Evolutionary conservation across 2,113 vertebrate species (phyloP).

Genomic region (Daphoenositta chrysoptera): DNA sequence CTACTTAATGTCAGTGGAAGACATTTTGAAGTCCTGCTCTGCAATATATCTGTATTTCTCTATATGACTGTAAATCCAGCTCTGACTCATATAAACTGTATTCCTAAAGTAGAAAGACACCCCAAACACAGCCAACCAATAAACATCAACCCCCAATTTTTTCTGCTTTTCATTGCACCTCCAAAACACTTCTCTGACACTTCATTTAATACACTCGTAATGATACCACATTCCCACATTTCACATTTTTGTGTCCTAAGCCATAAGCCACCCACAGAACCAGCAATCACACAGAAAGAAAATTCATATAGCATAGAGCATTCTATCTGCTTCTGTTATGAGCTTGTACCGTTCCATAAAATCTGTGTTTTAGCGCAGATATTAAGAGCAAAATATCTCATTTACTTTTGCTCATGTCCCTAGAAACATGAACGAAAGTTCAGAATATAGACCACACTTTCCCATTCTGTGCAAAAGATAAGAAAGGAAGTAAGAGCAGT

Average conservation of each 20-base stretch:
- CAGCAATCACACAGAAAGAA: not conserved
- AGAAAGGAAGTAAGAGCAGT: not conserved
- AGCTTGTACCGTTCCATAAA: not conserved
- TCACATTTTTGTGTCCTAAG: not conserved
- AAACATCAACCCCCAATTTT: not conserved
- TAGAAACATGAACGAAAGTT: not conserved
- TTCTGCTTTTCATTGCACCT: not conserved
- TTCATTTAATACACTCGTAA: not conserved
- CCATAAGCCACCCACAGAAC: not conserved
- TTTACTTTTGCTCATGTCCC: not conserved
- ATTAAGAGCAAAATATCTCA: not conserved
- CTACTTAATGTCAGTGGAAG: not conserved
- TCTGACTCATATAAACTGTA: not conserved
- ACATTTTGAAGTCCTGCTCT: not conserved
- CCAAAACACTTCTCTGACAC: not conserved
- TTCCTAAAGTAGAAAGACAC: not conserved
- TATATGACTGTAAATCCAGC: not conserved
- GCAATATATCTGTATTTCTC: not conserved
- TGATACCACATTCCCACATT: not conserved
- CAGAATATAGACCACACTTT: not conserved
- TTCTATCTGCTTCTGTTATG: not conserved
- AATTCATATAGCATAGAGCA: not conserved
- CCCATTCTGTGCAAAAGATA: not conserved
- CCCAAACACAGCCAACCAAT: not conserved
- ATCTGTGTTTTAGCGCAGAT: not conserved